These are phyloP conservation scores for Batillaria attramentaria DNA, from an alignment of 1,140 invertebrate species.

Conservation along the genomic window DNA sequence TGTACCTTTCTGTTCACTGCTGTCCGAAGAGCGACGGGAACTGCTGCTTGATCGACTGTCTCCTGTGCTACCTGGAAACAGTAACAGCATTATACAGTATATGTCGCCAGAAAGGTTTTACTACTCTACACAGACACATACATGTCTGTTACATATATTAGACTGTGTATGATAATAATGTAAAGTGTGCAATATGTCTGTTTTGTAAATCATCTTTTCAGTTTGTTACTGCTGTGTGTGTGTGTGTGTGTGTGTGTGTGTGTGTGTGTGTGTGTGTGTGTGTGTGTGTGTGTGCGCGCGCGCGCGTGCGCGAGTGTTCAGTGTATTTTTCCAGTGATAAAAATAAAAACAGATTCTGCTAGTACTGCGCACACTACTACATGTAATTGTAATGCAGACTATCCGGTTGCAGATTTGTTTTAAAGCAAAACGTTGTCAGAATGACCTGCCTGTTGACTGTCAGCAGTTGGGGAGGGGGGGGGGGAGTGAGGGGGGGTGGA, in stretches of 20 bases:
- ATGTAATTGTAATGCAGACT: neutral
- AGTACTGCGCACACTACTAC: neutral
- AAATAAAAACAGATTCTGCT: neutral
- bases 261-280: conserved; percentile 8
- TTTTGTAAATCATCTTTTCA: no score
- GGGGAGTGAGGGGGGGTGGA: neutral
- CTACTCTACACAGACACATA: neutral
- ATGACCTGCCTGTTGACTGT: no score
- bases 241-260: neutral
- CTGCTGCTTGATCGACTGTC: conserved; percentile 44
- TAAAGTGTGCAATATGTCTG: no score
- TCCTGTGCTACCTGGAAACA: conserved; percentile 34
- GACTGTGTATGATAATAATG: neutral
- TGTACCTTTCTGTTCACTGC: conserved; percentile 48
- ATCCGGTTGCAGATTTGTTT: no score
- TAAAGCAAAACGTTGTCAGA: no score
- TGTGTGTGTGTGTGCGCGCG: conserved; percentile 5
- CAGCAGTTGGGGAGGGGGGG: neutral
- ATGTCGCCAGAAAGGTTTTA: neutral
- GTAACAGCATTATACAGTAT: neutral
- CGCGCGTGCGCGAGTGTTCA: neutral
- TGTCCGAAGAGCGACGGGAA: conserved; percentile 43
- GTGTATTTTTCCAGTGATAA: neutral
- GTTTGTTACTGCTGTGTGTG: no score
- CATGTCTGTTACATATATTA: neutral